Percentiles rank a stretch among this genome's conserved stretches.
These are phyloP conservation scores for Condylura cristata DNA, from an alignment of 2,113 vertebrate species.

Conservation along the genomic window DNA sequence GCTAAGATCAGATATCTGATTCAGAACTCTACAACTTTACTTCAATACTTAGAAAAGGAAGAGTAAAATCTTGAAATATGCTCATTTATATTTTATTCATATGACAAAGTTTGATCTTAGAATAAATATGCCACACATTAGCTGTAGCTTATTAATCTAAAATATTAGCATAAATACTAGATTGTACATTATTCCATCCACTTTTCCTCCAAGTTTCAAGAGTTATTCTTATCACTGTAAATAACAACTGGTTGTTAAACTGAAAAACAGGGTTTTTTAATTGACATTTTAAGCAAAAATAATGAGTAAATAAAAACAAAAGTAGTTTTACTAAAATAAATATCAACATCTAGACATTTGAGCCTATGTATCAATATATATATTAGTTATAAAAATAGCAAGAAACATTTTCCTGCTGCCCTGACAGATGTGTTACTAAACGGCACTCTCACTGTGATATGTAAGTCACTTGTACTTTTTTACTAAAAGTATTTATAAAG, in stretches of 20 bases:
- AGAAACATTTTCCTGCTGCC: constrained; percentile 59
- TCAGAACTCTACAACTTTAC: constrained; percentile 8
- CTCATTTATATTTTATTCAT: background rate
- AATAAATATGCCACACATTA: constrained; percentile 20
- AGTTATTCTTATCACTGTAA: constrained; percentile 31
- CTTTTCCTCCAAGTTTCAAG: constrained; percentile 36
- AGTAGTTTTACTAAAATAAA: constrained; percentile 28
- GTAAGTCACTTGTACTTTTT: constrained; percentile 74
- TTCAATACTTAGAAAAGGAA: constrained; percentile 40
- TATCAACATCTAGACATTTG: constrained; percentile 70
- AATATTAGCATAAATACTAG: constrained; percentile 41
- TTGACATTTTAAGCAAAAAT: constrained; percentile 67
- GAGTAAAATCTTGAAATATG: background rate
- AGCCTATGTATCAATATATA: constrained; percentile 49
- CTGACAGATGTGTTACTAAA: constrained; percentile 75
- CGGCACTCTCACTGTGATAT: constrained; percentile 72
- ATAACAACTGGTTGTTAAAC: constrained; percentile 14
- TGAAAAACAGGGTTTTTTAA: constrained; percentile 50
- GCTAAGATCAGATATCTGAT: constrained; percentile 2
- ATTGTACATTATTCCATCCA: background rate
- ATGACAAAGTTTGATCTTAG: background rate
- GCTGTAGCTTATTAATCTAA: background rate
- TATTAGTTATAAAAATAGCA: constrained; percentile 69
- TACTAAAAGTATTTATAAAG: constrained; percentile 67
- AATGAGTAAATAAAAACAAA: constrained; percentile 56